Evolutionary conservation across 2,888 invertebrate species (phyloP), one percentile per base, ranked within the genome.

Genomic region (Amaurobius ferox): DNA sequence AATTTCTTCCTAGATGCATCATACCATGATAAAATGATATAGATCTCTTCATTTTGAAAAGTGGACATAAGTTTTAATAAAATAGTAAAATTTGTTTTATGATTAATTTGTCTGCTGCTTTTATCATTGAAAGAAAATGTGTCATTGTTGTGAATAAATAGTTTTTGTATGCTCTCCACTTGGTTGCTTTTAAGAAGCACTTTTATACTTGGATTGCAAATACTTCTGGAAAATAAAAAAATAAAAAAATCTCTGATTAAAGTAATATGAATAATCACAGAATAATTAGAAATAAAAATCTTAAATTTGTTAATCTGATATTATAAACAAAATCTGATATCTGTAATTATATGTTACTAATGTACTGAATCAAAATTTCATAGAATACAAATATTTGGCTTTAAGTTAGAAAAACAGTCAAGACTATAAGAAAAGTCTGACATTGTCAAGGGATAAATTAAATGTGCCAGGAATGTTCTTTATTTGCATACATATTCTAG

Each of bases 21-120:
- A 28, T 64, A 83, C 70, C 76, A 76, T 5, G 62, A 70, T 16
- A 83, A 48, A 44, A 83, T 40, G 26, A 32, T 61, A 64, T 39
- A 11, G 11, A 70, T n/a, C 13, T 68, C 29, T 1, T 74, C 32
- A 9, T 30, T 40, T 3, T 23, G 16, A 61, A 74, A 68, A 11
- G 67, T 11, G 2, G 44, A 61, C 55, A 62, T 44, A 29, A 70
- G 40, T 13, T 28, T 62, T 1, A 70, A 29, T 2, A 68, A 1
- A 3, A 81, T 19, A 13, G 67, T 66, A 62, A 81, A 81, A 7
- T 39, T 61, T 81, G 67, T 68, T 19, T 55, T 39, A 9, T 74
- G 30, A 23, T 81, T 61, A 9, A 81, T 68, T 23, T 74, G 29
- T 32, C 40, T 61, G 0, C 30, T 19, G 16, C 23, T 40, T 62